Base-by-base conservation (phyloP, 2,113 vertebrate genomes). In the Microtus ochrogaster region DNA sequence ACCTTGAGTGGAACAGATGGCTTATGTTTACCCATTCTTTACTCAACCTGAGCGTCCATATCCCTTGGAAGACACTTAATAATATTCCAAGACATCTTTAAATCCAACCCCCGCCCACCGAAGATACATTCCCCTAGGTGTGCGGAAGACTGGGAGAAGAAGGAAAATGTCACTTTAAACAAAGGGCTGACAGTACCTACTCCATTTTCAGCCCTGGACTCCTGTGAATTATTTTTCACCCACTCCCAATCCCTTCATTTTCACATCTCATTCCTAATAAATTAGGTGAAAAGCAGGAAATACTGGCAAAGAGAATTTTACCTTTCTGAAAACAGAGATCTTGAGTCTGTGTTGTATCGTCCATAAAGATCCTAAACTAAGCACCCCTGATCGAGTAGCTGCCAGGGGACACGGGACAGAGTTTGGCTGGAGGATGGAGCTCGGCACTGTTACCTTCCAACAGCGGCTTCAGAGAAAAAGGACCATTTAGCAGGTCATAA, bases 311-410 rank as follows among this genome's bases (percentile, higher is more conserved):
- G 17, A 5, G 2, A 47, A 41, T 47, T 49, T 61, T 58, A 8
- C 4, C 17, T 68, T 83, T 88, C 95, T 52, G 55, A 21, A 47
- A 90, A 52, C 73, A 47, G 5, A 2, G 28, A 26, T 81, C 16
- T 93, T 41, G 66, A 92, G 16, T 66, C 39, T 49, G 26, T 85
- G 72, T 90, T 24, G 83, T 84, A 90, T 65, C 70, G 81, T 65
- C 47, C 65, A 88, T 70, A 92, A 96, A 85, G 33, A 58, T 39
- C 52, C 22, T 21, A 90, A 92, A 90, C 91, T 77, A 77, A 95
- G 94, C 55, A 49, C 65, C 33, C 4, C 44, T 41, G 55, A 26
- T 0, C 79, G 83, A 96, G 63, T 72, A 47, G 12, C 73, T 47
- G 24, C 55, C 92, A 84, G 83, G 90, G 65, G 39, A 33, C 70